Evolutionary conservation across 1,140 invertebrate genomes (phyloP).

Genomic region (Pogonomyrmex barbatus): DNA sequence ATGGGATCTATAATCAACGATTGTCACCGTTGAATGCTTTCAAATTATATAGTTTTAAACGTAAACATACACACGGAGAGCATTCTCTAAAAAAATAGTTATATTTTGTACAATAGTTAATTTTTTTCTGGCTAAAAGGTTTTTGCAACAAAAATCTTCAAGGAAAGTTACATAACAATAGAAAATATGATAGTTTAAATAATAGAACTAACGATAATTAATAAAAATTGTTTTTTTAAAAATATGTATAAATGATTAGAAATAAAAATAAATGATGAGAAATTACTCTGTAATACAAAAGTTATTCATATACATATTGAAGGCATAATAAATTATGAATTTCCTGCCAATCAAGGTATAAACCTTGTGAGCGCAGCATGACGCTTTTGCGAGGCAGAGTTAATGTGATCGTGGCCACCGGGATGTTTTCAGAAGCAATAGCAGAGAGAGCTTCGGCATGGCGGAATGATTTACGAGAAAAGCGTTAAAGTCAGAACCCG

Average conservation of each 20-base stretch:
- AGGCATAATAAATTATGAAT: conserved; percentile 27
- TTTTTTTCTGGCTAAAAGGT: not conserved
- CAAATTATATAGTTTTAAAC: not conserved
- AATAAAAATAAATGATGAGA: not conserved
- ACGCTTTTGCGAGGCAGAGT: conserved; percentile 34
- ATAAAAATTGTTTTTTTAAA: not conserved
- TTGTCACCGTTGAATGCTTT: conserved; percentile 14
- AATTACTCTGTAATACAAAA: not conserved
- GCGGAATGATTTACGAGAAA: conserved; percentile 35
- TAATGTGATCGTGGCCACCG: conserved; percentile 9
- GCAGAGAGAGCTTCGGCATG: conserved; percentile 1
- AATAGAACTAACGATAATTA: not conserved
- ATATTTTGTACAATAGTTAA: not conserved
- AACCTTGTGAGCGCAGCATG: conserved; percentile 25
- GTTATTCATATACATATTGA: conserved; percentile 18
- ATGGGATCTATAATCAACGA: not conserved
- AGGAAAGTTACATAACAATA: not conserved
- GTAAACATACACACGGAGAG: not conserved
- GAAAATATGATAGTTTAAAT: not conserved
- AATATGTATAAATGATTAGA: not conserved
- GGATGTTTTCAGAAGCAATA: conserved; percentile 50
- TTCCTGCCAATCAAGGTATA: not conserved
- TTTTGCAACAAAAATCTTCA: not conserved
- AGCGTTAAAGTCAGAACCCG: not conserved
- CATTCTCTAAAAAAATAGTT: conserved; percentile 3